A percentile compares a stretch with the other conserved stretches of the same genome.
phyloP scores from a whole-genome alignment of 1,140 invertebrate genomes.

The Musca domestica region DNA sequence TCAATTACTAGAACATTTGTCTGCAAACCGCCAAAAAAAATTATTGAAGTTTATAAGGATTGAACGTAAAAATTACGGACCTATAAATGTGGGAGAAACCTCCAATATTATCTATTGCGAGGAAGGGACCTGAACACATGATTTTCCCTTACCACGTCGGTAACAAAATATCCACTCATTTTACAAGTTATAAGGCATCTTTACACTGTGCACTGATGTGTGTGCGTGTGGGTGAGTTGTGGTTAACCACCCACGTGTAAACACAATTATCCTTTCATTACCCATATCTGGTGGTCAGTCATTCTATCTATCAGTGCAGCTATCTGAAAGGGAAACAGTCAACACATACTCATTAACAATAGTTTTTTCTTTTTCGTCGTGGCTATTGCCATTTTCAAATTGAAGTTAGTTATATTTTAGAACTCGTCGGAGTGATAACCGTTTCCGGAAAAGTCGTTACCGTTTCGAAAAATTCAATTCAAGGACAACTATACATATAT shows the following conservation, averaged over 20 bases:
- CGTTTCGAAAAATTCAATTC: background rate
- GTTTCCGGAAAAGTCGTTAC: background rate
- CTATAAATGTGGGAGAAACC: no score
- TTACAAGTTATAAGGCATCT: background rate
- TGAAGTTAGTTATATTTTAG: conserved; percentile 13
- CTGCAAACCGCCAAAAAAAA: background rate
- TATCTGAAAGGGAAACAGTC: no score
- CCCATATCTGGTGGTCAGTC: background rate
- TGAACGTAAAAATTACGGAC: no score
- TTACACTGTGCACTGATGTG: background rate
- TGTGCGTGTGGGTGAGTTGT: background rate
- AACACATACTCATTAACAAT: background rate
- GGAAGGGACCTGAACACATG: background rate
- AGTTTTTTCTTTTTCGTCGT: background rate
- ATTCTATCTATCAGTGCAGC: background rate
- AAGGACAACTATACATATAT: background rate
- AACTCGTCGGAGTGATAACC: conserved; percentile 5
- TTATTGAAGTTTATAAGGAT: background rate
- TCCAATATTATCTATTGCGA: no score
- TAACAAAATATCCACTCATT: background rate
- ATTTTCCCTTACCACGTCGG: background rate
- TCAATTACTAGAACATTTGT: background rate
- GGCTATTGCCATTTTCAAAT: background rate
- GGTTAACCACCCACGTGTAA: conserved; percentile 2
- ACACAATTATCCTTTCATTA: conserved; percentile 21